phyloP scores from a whole-genome alignment of 2,888 invertebrate species.

The Luperina nickerlii region DNA sequence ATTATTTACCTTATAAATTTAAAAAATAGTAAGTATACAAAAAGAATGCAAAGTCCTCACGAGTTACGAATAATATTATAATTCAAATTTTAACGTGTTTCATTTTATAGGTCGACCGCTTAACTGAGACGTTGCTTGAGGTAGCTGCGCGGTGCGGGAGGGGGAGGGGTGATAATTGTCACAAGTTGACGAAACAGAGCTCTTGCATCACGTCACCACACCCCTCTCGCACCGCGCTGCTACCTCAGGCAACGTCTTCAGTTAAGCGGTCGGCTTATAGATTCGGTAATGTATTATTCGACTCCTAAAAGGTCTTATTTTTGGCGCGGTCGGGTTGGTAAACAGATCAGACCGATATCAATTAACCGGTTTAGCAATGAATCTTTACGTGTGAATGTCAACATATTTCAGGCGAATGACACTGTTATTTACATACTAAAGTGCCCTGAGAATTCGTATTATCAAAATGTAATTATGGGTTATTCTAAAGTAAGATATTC shows the following conservation, averaged over 20 bases:
- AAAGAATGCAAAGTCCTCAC: background rate
- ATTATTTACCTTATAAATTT: conserved; percentile 24
- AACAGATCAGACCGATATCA: conserved; percentile 11
- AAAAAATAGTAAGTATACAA: background rate
- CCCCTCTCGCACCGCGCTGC: too few relatives aligned
- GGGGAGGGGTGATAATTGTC: too few relatives aligned
- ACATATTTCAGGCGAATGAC: background rate
- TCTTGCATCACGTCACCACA: too few relatives aligned
- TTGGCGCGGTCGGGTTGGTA: background rate
- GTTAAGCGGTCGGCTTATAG: too few relatives aligned
- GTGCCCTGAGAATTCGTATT: background rate
- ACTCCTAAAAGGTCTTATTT: background rate
- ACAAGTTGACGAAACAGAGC: too few relatives aligned
- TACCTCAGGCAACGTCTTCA: too few relatives aligned
- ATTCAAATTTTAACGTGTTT: background rate
- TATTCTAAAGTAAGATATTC: background rate
- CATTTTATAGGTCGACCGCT: background rate
- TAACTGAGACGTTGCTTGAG: too few relatives aligned
- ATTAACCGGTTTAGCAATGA: conserved; percentile 20
- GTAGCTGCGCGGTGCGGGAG: too few relatives aligned
- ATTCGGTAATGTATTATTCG: background rate
- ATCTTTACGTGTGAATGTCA: conserved; percentile 11
- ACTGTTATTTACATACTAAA: background rate
- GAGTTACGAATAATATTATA: background rate
- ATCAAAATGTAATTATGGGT: background rate